A percentile compares a stretch with the other conserved stretches of the same genome.
phyloP scores from a whole-genome alignment of 1,140 invertebrate genomes.

The Sarcophaga peregrina region DNA sequence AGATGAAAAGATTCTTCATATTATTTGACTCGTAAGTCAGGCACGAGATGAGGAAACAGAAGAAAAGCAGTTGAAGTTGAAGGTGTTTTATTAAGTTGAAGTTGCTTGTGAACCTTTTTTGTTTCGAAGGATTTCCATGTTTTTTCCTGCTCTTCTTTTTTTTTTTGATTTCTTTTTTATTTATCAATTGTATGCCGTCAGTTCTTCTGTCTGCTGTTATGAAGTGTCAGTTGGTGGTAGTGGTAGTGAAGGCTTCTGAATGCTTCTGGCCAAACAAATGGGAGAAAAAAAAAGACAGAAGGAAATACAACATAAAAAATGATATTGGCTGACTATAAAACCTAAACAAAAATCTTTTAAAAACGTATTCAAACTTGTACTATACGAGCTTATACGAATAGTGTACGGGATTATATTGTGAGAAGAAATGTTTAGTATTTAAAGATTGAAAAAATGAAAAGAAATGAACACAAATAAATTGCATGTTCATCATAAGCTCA shows the following conservation, averaged over 20 bases:
- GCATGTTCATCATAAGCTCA: slow-evolving; percentile 26
- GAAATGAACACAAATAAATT: slow-evolving; percentile 16
- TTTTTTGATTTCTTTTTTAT: background rate
- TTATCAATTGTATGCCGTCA: slow-evolving; percentile 26
- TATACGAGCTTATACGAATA: background rate
- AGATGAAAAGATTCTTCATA: background rate
- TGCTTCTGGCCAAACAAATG: slow-evolving; percentile 11
- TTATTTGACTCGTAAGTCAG: slow-evolving; percentile 2
- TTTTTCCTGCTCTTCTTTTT: background rate
- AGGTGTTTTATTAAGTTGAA: slow-evolving; percentile 22
- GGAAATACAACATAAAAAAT: too few species aligned
- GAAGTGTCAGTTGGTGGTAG: slow-evolving; percentile 19
- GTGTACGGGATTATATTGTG: background rate
- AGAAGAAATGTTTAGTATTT: slow-evolving; percentile 8
- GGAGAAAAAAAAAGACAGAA: too few species aligned
- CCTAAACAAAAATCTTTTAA: background rate
- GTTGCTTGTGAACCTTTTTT: background rate
- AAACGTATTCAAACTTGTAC: background rate
- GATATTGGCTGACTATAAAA: too few species aligned
- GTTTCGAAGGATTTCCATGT: background rate
- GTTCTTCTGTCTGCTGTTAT: slow-evolving; percentile 22
- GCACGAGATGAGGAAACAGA: background rate
- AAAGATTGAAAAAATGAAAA: background rate
- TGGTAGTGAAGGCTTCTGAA: slow-evolving; percentile 22
- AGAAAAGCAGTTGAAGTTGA: background rate